Base-by-base conservation (phyloP, 2,113 vertebrate genomes). In the Cinclus cinclus region DNA sequence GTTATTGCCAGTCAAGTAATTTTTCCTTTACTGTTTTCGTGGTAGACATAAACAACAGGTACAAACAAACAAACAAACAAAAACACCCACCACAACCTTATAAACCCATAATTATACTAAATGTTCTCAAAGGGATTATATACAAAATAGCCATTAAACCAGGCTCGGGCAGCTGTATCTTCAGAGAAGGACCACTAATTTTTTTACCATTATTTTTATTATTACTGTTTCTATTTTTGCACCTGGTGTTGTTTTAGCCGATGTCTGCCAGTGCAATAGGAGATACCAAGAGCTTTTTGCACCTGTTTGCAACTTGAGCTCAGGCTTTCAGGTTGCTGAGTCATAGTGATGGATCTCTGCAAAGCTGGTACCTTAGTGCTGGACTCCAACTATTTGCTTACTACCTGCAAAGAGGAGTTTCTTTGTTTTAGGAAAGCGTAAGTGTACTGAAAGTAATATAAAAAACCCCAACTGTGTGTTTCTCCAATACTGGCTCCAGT, bases 251-350 rank as follows among this genome's bases (percentile, higher is more conserved):
- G 47, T 71, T 77, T 90, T 20, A 71, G 39, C 19, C 81, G 63
- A 77, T 55, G 83, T 71, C 39, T 90, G 76, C 11, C 59, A 67
- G 64, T 42, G 42, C 28, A 41, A 17, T 49, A 74, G 59, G 42
- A 80, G 55, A 37, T 5, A 17, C 9, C n/a, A 42, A 25, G 28
- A 55, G 82, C 16, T 65, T 27, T 64, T 78, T 30, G 76, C 71
- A 90, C 59, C 41, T 49, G 49, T 71, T 74, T 53, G 76, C 56
- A 96, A 49, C 49, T 42, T 13, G 44, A 77, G 68, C 64, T 84
- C 44, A 64, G 71, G 60, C 52, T 83, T 59, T 59, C 64, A 90
- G 73, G 44, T 69, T 95, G 90, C 93, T 96, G 92, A 96, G 84
- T 90, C 90, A 93, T 37, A 68, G 28, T 69, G 86, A 87, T 1